These are phyloP conservation scores for Echinops telfairi DNA, from an alignment of 2,113 vertebrate genomes.

Conservation along the genomic window DNA sequence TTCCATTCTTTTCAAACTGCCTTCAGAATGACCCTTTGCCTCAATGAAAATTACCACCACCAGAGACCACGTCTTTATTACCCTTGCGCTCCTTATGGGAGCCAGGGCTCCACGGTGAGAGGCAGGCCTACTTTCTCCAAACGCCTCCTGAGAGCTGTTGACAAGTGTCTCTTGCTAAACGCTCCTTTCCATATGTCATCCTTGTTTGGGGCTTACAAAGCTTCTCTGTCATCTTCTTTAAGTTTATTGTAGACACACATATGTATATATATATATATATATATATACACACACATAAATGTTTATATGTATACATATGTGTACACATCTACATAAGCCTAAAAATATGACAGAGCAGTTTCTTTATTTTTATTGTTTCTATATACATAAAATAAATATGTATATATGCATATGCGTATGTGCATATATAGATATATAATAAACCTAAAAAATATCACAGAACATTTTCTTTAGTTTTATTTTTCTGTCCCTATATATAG, in stretches of 20 bases:
- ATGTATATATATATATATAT: too few relatives aligned
- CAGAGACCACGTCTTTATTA: not conserved
- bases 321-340: too few relatives aligned
- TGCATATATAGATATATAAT: too few relatives aligned
- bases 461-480: too few relatives aligned
- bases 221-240: not conserved
- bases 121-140: not conserved
- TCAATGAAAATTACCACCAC: not conserved
- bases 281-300: too few relatives aligned
- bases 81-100: not conserved
- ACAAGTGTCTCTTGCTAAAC: not conserved
- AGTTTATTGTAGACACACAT: not conserved
- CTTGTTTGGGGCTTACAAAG: not conserved
- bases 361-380: too few relatives aligned
- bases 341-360: too few relatives aligned
- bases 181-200: not conserved
- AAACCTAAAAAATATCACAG: too few relatives aligned
- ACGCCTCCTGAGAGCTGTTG: not conserved
- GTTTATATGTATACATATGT: too few relatives aligned
- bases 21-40: conserved; percentile 4
- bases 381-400: too few relatives aligned
- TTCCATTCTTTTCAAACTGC: not conserved
- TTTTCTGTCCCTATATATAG: too few relatives aligned
- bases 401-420: too few relatives aligned
- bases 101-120: not conserved